Conservation (phyloP, 2,888 invertebrate genomes). For the Ornithoptera priamus region DNA sequence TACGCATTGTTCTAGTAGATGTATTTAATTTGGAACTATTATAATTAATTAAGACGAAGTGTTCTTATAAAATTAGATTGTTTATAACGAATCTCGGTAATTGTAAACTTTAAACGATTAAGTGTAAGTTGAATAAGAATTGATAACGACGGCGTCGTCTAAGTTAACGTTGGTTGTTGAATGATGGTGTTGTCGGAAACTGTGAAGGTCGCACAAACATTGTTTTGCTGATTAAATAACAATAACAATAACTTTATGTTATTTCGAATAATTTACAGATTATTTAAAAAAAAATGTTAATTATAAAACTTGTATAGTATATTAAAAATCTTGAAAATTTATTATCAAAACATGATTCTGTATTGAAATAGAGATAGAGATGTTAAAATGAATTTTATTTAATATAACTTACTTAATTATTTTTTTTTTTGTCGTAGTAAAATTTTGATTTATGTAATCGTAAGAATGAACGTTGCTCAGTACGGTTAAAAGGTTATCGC, state of each 20-base stretch:
- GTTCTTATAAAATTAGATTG: conserved; percentile 64
- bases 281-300: conserved; percentile 35
- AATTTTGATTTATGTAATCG: conserved; percentile 38
- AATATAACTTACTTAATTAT: too few species aligned
- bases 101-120: conserved; percentile 12
- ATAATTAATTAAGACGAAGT: conserved; percentile 66
- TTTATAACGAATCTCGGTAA: conserved; percentile 27
- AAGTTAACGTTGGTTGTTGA: conserved; percentile 25
- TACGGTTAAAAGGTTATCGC: conserved; percentile 33
- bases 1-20: conserved; percentile 37
- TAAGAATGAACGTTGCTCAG: conserved; percentile 51
- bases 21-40: conserved; percentile 36
- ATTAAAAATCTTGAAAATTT: too few species aligned
- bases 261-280: background rate
- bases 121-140: conserved; percentile 30
- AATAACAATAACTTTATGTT: background rate
- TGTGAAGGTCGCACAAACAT: background rate
- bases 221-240: conserved; percentile 2
- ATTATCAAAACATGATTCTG: too few species aligned
- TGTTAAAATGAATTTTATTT: too few species aligned
- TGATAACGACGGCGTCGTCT: conserved; percentile 26
- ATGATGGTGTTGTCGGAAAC: background rate
- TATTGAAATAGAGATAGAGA: too few species aligned
- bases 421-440: too few species aligned
- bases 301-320: too few species aligned